Conservation (phyloP, 1,140 invertebrate genomes). For the Thaumatotibia leucotreta region DNA sequence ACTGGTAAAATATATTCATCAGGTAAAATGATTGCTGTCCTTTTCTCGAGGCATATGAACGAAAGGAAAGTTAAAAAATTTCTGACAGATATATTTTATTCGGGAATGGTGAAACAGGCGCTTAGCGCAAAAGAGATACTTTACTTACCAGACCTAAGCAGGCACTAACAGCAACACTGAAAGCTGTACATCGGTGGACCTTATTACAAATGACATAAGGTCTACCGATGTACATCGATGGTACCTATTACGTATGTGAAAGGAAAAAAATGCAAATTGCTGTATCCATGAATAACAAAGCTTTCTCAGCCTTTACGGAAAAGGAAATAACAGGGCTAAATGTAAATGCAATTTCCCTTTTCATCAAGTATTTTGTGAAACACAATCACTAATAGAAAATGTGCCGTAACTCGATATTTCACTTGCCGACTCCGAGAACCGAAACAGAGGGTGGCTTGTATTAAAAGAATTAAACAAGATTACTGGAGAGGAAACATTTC, state of each 20-base stretch:
- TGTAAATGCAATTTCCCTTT: not conserved
- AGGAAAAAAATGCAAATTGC: not conserved
- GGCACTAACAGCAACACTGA: no score
- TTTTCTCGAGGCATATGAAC: no score
- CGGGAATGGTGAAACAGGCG: no score
- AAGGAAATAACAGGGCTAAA: not conserved
- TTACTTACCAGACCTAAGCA: not conserved
- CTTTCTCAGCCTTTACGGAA: no score
- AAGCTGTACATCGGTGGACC: no score
- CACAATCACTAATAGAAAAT: not conserved
- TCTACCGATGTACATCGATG: no score
- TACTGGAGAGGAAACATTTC: not conserved
- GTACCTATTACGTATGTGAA: not conserved
- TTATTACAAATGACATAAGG: no score
- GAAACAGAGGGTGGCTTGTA: not conserved
- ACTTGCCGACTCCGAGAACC: not conserved
- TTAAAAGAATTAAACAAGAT: not conserved
- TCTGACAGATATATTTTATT: no score
- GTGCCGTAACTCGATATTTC: not conserved
- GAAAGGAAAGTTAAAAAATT: no score
- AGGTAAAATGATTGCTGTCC: no score
- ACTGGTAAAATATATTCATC: no score
- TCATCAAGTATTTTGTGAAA: not conserved
- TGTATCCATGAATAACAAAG: not conserved
- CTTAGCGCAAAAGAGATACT: no score